Base-by-base conservation (phyloP, 2,797 vertebrate genomes). In the Halcyon chelicuti region DNA sequence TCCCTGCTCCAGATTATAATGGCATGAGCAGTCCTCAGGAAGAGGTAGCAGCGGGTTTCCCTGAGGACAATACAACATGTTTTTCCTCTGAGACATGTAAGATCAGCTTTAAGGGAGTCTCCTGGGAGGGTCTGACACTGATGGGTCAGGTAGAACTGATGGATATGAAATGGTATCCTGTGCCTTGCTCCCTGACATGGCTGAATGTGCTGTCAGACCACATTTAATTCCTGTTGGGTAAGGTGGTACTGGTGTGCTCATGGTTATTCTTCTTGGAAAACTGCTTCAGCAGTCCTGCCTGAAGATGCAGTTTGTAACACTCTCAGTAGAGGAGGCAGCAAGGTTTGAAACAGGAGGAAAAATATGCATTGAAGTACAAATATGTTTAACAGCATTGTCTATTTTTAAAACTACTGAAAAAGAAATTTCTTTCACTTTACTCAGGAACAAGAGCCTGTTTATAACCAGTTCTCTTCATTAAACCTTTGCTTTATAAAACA, bases 371-470 rank as follows among this genome's bases (percentile, higher is more conserved):
- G 51, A 90, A 86, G 66, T 60, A 81, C 18, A 81, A 82, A 73
- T 40, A 60, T 1, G 6, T 82, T 93, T 79, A 91, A 80, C 39
- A 83, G 52, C 31, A 58, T 14, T 33, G 49, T 8, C 8, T 89
- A 57, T 89, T 85, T 92, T 89, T 76, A 71, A 83, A 90, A 77
- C 18, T 63, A 73, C 13, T 14, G 16, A 7, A 89, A 85, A 85
- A 86, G 20, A 82, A 91, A 71, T 77, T 67, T 46, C 35, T 86
- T 87, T 88, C 57, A 68, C 82, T 89, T 80, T 58, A 61, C 57
- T 76, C 21, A 19, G 40, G 29, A 85, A 54, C 19, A 82, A 61
- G 29, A 46, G 15, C 40, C 28, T 92, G 21, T 57, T 89, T 82
- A 51, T 52, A 84, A 76, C 14, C 11, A 25, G 37, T 39, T 73